phyloP scores from a whole-genome alignment of 2,797 vertebrate species.

The Margarornis squamiger region DNA sequence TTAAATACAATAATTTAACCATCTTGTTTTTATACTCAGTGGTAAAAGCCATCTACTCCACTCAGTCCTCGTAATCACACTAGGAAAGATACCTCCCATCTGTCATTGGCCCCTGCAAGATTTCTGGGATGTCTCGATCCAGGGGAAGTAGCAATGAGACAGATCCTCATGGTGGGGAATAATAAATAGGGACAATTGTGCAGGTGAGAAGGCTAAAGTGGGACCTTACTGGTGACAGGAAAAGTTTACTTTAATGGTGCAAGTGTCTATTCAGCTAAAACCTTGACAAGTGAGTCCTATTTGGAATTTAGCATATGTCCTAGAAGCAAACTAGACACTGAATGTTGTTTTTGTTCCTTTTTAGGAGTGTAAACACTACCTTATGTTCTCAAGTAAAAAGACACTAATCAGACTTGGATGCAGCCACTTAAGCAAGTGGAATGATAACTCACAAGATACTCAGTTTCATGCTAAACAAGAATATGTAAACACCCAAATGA shows the following conservation, averaged over 20 bases:
- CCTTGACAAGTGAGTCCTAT: background rate
- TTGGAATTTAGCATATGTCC: background rate
- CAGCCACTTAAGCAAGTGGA: background rate
- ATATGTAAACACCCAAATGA: slow-evolving; percentile 30
- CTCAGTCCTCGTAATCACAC: background rate
- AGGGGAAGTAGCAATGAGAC: background rate
- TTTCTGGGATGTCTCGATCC: background rate
- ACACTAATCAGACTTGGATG: slow-evolving; percentile 9
- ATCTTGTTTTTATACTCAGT: background rate
- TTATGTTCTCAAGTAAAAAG: slow-evolving; percentile 10
- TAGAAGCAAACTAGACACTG: background rate
- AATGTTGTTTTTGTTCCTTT: slow-evolving; percentile 29
- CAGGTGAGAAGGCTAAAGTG: background rate
- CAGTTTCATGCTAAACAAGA: background rate
- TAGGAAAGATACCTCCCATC: background rate
- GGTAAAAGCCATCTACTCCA: background rate
- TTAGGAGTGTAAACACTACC: slow-evolving; percentile 57
- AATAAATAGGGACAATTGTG: slow-evolving; percentile 32
- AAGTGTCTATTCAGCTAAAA: slow-evolving; percentile 12
- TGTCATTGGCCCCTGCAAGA: background rate
- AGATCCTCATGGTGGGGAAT: background rate
- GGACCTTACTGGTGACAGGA: background rate
- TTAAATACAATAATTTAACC: background rate
- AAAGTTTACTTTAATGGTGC: background rate
- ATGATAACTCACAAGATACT: background rate